A percentile compares a stretch with the other conserved stretches of the same genome.
These are phyloP conservation scores for Murina feae DNA, from an alignment of 2,113 vertebrate species.

Conservation along the genomic window DNA sequence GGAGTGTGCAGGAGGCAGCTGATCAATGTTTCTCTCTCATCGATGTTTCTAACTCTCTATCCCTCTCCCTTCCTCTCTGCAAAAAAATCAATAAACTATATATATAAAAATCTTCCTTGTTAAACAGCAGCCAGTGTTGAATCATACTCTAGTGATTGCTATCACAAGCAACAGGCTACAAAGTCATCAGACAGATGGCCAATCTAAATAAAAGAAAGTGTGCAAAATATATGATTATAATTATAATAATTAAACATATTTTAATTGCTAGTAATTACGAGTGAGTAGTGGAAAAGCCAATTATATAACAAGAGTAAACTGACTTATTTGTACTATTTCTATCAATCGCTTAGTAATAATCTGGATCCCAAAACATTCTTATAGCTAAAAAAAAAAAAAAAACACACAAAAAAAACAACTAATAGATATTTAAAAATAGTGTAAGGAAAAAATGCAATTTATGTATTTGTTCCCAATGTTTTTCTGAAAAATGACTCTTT, in stretches of 20 bases:
- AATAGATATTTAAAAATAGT: neutral
- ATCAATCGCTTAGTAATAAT: neutral
- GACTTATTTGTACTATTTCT: conserved; percentile 31
- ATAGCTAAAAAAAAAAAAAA: neutral
- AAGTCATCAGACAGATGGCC: conserved; percentile 58
- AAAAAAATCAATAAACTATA: no score
- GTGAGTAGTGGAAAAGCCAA: conserved; percentile 18
- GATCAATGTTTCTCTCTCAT: no score
- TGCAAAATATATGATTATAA: conserved; percentile 48
- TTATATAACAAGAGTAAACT: conserved; percentile 27
- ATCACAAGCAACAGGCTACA: conserved; percentile 64
- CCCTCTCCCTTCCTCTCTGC: no score
- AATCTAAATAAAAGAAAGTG: conserved; percentile 49
- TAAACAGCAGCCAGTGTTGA: conserved; percentile 38
- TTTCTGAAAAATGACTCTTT: neutral
- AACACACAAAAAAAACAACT: no score
- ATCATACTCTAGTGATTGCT: conserved; percentile 50
- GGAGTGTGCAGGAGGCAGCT: no score
- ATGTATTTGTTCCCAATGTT: neutral
- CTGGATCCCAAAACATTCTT: neutral
- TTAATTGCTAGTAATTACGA: conserved; percentile 36
- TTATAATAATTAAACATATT: conserved; percentile 65
- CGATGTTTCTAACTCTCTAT: no score
- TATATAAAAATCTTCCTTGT: conserved; percentile 6
- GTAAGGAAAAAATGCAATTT: neutral